These are phyloP conservation scores for Gasterosteus aculeatus DNA, from an alignment of 2,113 vertebrate genomes.

Conservation along the genomic window DNA sequence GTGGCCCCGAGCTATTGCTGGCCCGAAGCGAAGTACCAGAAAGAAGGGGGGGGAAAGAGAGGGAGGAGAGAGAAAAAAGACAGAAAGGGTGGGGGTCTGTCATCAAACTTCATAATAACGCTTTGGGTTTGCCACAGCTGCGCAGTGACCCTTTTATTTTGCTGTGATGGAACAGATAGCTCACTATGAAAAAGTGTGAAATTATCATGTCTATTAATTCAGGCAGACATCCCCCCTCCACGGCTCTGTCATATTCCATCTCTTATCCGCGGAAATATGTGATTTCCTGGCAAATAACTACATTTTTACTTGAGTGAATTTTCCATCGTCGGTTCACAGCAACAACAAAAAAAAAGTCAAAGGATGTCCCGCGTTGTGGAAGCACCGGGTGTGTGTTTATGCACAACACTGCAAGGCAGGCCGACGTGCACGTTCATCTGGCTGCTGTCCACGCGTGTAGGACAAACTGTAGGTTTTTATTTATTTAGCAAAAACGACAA, in stretches of 20 bases:
- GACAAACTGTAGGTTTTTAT: constrained; percentile 15
- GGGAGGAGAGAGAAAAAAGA: constrained; percentile 8
- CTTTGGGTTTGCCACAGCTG: constrained; percentile 92
- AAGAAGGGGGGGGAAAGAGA: constrained; percentile 78
- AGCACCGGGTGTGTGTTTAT: constrained; percentile 4
- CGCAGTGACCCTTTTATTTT: constrained; percentile 91
- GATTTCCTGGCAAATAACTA: constrained; percentile 84
- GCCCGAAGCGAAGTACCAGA: constrained; percentile 89
- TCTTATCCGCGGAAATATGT: constrained; percentile 84
- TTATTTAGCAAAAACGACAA: constrained; percentile 65
- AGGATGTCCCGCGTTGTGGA: constrained; percentile 36
- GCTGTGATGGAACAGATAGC: constrained; percentile 91
- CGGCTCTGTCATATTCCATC: constrained; percentile 69
- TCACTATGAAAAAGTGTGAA: constrained; percentile 94
- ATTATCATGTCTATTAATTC: constrained; percentile 99
- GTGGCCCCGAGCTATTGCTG: constrained; percentile 90
- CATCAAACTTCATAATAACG: constrained; percentile 95
- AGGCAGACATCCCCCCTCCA: constrained; percentile 83
- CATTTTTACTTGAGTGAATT: constrained; percentile 77
- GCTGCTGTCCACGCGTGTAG: neutral
- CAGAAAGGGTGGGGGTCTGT: constrained; percentile 81
- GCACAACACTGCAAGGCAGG: constrained; percentile 28
- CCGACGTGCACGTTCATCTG: constrained; percentile 24
- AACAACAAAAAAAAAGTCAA: constrained; percentile 59
- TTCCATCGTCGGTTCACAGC: constrained; percentile 70